Base-by-base conservation (phyloP, 1,140 invertebrate genomes). In the Acromyrmex charruanus region DNA sequence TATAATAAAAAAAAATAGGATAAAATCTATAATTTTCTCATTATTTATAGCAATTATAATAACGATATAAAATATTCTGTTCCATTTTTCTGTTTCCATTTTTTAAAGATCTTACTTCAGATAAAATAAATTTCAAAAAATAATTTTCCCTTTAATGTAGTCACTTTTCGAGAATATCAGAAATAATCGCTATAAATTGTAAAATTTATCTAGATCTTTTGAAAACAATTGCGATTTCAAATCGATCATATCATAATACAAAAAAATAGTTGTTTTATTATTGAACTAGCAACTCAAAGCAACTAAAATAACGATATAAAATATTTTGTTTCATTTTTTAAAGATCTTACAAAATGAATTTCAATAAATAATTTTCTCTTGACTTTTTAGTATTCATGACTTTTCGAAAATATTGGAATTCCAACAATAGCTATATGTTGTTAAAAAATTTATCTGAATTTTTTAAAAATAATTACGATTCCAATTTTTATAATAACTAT, bases 111-210 rank as follows among this genome's bases (percentile, higher is more conserved):
- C 51, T n/a, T n/a, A n/a, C 21, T 53, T 53, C 18, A 3, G 10
- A 72, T 18, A 58, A 39, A 59, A 59, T 9, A 25, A 59, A 39
- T 39, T 74, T 58, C 66, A 21, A 39, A 21, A 75, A 39, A 39
- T 39, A 75, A 55, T 58, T 6, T 58, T 59, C 2, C 31, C 4
- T 72, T 9, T 6, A 31, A 7, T 72, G 12, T 72, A 39, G 7
- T n/a, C 9, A 72, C 3, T 53, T 72, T 21, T 39, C 12, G 10
- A 74, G 3, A 58, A 14, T 39, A 21, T 74, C 18, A 10, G 55
- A 55, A 59, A 39, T 39, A 18, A 6, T 18, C n/a, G 2, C 2
- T 49, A 2, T 31, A n/a, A 31, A 10, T 75, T 39, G 0, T 14
- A 39, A 75, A 39, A 16, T 75, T 39, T 2, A 59, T 5, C 1